phyloP scores from a whole-genome alignment of 2,113 vertebrate species.

The Salvelinus fontinalis region DNA sequence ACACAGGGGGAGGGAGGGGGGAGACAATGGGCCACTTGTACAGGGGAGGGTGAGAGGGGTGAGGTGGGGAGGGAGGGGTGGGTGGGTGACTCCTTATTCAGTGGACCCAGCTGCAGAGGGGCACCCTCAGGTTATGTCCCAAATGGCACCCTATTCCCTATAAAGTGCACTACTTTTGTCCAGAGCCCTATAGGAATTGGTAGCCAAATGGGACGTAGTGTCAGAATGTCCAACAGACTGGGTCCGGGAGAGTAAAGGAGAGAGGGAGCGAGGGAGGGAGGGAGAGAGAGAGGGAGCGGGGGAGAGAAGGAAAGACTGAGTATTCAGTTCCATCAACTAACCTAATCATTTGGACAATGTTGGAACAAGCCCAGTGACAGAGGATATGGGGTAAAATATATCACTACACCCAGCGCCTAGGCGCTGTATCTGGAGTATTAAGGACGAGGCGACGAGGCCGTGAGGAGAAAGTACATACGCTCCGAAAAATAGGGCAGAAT shows the following conservation, averaged over 20 bases:
- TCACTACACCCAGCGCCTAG: neutral
- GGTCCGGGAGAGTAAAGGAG: neutral
- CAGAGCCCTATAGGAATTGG: no score
- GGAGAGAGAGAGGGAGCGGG: neutral
- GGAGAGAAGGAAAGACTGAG: neutral
- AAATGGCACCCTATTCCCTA: no score
- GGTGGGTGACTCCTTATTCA: no score
- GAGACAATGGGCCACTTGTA: slow-evolving; percentile 7
- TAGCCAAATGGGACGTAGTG: no score
- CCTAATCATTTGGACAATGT: neutral
- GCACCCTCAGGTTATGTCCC: neutral
- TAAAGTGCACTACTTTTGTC: no score
- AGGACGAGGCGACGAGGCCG: neutral
- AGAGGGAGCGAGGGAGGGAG: neutral
- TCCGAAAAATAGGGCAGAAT: neutral
- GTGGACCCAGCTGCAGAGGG: neutral
- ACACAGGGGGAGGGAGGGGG: neutral
- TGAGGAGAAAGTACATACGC: neutral
- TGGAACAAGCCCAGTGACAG: neutral
- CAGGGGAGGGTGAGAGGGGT: neutral
- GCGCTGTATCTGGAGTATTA: neutral
- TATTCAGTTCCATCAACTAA: neutral
- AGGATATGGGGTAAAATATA: neutral
- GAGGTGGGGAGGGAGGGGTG: neutral
- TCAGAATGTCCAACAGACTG: neutral